These are phyloP conservation scores for Actinia equina DNA, from an alignment of 64 coral and sea anemone genomes.

Conservation along the genomic window DNA sequence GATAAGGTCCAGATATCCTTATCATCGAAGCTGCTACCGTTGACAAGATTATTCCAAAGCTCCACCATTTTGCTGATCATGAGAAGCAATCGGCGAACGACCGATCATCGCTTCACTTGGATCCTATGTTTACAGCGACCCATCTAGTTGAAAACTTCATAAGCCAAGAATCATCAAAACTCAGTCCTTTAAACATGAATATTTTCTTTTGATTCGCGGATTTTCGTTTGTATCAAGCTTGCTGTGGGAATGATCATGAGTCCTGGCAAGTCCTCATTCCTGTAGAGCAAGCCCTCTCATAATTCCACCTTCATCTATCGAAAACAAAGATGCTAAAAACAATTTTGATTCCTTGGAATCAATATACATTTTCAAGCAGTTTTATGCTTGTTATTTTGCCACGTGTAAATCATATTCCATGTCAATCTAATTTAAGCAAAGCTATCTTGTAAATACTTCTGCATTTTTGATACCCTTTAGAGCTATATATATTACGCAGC, in stretches of 20 bases:
- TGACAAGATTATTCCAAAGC: neutral
- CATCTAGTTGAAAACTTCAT: neutral
- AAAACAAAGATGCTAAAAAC: no score
- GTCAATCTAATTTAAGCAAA: neutral
- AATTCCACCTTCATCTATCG: neutral
- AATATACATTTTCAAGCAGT: neutral
- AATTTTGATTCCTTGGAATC: constrained; percentile 15
- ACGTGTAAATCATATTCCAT: neutral
- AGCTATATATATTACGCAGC: neutral
- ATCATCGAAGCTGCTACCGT: neutral
- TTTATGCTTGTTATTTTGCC: constrained; percentile 23
- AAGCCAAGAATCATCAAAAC: neutral
- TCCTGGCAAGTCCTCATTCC: neutral
- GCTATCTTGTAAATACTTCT: neutral
- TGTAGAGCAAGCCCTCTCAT: neutral
- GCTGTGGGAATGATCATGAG: neutral
- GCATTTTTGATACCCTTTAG: neutral
- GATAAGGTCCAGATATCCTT: constrained; percentile 18
- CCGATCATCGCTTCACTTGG: neutral
- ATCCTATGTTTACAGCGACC: neutral
- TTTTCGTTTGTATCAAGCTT: neutral
- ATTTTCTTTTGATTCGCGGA: neutral
- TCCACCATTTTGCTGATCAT: neutral
- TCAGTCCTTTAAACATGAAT: neutral
- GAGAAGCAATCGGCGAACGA: neutral